Conservation (phyloP, 1,140 invertebrate genomes). For the Triops cancriformis region DNA sequence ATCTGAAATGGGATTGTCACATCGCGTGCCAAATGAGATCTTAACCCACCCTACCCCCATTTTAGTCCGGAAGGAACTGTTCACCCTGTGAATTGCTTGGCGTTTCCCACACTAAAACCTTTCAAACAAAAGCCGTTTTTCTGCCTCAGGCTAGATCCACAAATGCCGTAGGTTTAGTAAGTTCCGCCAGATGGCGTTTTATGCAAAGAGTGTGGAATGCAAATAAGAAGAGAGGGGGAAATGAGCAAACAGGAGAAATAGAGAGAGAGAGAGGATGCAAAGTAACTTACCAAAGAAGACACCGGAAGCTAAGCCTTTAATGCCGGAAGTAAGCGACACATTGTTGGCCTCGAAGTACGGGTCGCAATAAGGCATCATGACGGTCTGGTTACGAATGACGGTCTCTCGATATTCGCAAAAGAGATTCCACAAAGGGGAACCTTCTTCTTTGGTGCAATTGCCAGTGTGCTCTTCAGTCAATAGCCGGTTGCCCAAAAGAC, state of each 20-base stretch:
- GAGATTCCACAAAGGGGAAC: conserved; percentile 51
- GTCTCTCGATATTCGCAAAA: conserved; percentile 49
- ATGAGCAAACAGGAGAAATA: conserved; percentile 25
- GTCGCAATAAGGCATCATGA: conserved; percentile 52
- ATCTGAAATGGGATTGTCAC: not conserved
- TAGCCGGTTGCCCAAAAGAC: conserved; percentile 78
- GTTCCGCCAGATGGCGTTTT: not conserved
- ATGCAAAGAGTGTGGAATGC: not conserved
- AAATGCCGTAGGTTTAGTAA: no score
- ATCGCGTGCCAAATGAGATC: conserved; percentile 4
- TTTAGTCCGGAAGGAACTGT: not conserved
- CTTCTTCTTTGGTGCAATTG: conserved; percentile 67
- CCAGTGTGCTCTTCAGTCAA: conserved; percentile 54
- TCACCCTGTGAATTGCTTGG: not conserved
- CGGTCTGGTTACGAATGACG: conserved; percentile 34
- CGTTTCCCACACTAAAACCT: not conserved
- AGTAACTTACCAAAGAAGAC: conserved; percentile 56
- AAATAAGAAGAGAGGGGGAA: conserved; percentile 25
- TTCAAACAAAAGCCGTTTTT: not conserved
- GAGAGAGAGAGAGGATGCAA: not conserved
- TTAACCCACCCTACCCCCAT: not conserved
- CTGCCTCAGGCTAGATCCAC: not conserved
- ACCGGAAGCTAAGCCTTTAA: conserved; percentile 68
- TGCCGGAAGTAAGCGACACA: conserved; percentile 50
- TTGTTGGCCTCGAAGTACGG: conserved; percentile 60